Conservation (phyloP, 2,888 invertebrate species). For the Brenthis daphne region DNA sequence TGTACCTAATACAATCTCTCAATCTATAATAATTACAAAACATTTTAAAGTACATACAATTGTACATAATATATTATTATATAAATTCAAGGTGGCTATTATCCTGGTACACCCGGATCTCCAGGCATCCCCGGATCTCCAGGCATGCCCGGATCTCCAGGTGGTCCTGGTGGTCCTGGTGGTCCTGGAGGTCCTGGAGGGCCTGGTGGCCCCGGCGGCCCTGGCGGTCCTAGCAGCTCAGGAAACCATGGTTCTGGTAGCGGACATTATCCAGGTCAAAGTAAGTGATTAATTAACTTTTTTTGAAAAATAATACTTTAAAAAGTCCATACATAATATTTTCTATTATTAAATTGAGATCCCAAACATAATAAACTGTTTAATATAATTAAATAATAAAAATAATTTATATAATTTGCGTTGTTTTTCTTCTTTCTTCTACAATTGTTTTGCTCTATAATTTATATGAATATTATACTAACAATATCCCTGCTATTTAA, state of each 20-base stretch:
- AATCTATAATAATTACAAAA: conserved; percentile 27
- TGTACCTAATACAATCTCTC: too few species aligned
- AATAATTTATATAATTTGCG: too few species aligned
- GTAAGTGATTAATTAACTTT: background rate
- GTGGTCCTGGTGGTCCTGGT: conserved; percentile 48
- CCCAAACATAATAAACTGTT: too few species aligned
- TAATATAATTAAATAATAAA: too few species aligned
- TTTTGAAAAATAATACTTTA: too few species aligned
- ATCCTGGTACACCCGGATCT: conserved; percentile 46
- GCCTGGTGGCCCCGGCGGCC: conserved; percentile 33
- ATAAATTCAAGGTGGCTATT: conserved; percentile 37
- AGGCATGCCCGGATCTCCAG: conserved; percentile 42
- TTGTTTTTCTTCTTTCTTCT: too few species aligned
- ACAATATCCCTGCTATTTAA: too few species aligned
- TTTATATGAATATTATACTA: too few species aligned
- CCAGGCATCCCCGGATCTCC: conserved; percentile 42
- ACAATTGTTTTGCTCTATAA: too few species aligned
- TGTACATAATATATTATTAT: conserved; percentile 35
- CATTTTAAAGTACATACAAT: background rate
- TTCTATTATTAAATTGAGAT: too few species aligned
- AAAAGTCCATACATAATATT: too few species aligned
- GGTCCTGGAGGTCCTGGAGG: conserved; percentile 43
- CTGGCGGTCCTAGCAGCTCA: conserved; percentile 34
- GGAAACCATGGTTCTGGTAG: conserved; percentile 40
- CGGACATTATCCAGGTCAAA: conserved; percentile 34